These are phyloP conservation scores for Trinectes maculatus DNA, from an alignment of 2,113 vertebrate species.

Conservation along the genomic window DNA sequence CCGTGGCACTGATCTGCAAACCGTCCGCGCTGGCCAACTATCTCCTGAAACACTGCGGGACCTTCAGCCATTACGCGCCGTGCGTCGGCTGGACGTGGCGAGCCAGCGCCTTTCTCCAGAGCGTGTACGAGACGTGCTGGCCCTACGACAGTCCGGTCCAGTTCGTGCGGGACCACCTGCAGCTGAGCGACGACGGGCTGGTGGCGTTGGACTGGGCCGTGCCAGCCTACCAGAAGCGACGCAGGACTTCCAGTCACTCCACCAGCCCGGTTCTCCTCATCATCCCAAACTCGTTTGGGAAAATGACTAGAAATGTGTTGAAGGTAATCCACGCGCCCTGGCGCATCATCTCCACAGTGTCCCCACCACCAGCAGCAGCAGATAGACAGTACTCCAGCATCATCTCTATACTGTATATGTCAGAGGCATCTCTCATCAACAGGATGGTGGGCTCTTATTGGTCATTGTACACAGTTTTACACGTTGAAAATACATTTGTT, in stretches of 20 bases:
- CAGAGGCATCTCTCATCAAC: too few species aligned
- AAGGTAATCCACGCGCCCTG: conserved; percentile 76
- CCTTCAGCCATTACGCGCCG: conserved; percentile 68
- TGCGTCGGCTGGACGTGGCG: conserved; percentile 77
- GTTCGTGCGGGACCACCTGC: conserved; percentile 83
- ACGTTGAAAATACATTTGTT: too few species aligned
- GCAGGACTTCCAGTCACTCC: conserved; percentile 83
- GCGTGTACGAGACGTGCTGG: conserved; percentile 76
- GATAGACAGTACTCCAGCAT: too few species aligned
- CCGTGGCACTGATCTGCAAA: conserved; percentile 81
- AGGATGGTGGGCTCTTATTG: too few species aligned
- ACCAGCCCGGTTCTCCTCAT: conserved; percentile 83
- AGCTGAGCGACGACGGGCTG: conserved; percentile 84
- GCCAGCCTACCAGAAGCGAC: conserved; percentile 78
- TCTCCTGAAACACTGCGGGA: conserved; percentile 82
- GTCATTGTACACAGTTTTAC: too few species aligned
- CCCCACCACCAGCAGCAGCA: too few species aligned
- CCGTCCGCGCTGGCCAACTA: conserved; percentile 85
- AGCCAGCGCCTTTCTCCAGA: conserved; percentile 79
- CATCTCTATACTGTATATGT: too few species aligned
- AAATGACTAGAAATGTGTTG: conserved; percentile 83
- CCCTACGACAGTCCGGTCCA: conserved; percentile 76
- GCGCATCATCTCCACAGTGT: neutral
- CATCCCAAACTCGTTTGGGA: conserved; percentile 87
- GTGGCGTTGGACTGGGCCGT: conserved; percentile 87